phyloP scores from a whole-genome alignment of 1,140 invertebrate genomes.

The Fragariocoptes setiger region DNA sequence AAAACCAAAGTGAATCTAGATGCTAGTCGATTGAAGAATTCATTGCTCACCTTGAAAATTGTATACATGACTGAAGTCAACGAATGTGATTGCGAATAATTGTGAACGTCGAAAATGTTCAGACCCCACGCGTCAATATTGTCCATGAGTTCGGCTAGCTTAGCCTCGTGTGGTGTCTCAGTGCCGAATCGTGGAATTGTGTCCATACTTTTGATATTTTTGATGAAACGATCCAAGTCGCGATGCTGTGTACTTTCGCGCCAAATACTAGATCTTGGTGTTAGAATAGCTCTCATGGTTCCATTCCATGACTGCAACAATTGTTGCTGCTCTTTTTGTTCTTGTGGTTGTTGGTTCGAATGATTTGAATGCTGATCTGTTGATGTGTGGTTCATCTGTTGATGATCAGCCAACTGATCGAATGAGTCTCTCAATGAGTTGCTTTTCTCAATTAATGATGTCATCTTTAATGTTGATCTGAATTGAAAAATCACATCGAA shows the following conservation, averaged over 20 bases:
- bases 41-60: conserved; percentile 35
- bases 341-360: conserved; percentile 10
- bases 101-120: conserved; percentile 79
- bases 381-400: too few relatives aligned
- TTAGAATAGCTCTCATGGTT: conserved; percentile 34
- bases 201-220: conserved; percentile 54
- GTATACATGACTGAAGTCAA: conserved; percentile 74
- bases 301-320: conserved; percentile 2
- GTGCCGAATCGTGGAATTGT: conserved; percentile 63
- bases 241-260: conserved; percentile 15
- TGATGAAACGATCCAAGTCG: conserved; percentile 14
- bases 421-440: too few relatives aligned
- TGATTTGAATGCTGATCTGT: too few relatives aligned
- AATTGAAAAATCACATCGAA: too few relatives aligned
- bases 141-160: conserved; percentile 42
- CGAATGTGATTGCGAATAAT: conserved; percentile 49
- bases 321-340: conserved; percentile 7
- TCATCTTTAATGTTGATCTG: too few relatives aligned
- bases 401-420: too few relatives aligned
- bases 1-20: conserved; percentile 1
- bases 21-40: background rate
- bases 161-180: conserved; percentile 54
- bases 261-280: conserved; percentile 57
- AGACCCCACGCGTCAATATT: conserved; percentile 84
- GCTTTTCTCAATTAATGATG: too few relatives aligned